These are phyloP conservation scores for Hassar affinis DNA, from an alignment of 2,113 vertebrate species.

Conservation along the genomic window DNA sequence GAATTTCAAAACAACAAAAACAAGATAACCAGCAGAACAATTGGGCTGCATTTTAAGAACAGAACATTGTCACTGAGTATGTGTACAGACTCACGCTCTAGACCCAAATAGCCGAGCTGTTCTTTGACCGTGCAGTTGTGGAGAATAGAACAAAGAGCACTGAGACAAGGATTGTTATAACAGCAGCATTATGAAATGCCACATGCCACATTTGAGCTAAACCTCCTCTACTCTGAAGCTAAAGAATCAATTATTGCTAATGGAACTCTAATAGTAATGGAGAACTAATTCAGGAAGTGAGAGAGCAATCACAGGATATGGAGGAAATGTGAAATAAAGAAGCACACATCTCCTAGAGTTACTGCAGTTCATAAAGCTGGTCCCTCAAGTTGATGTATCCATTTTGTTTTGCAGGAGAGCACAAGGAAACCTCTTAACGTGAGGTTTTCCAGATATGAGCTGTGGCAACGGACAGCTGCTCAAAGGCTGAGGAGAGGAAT, in stretches of 20 bases:
- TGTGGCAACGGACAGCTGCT: constrained; percentile 84
- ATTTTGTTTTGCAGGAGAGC: constrained; percentile 72
- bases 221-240: constrained; percentile 1
- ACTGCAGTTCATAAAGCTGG: neutral
- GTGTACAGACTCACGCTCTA: constrained; percentile 25
- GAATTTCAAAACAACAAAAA: constrained; percentile 57
- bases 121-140: neutral
- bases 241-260: constrained; percentile 26
- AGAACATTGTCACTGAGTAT: constrained; percentile 27
- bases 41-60: constrained; percentile 36
- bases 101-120: neutral
- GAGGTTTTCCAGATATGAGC: constrained; percentile 83
- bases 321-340: neutral
- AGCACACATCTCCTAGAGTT: neutral
- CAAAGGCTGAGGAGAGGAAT: constrained; percentile 84
- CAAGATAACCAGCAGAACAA: constrained; percentile 52
- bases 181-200: neutral
- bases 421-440: constrained; percentile 74
- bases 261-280: constrained; percentile 8
- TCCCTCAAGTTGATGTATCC: constrained; percentile 52
- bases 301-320: constrained; percentile 1
- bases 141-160: constrained; percentile 19
- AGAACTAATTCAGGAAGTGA: constrained; percentile 23
- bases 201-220: constrained; percentile 34
- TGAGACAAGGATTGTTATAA: constrained; percentile 21